phyloP scores from a whole-genome alignment of 2,888 invertebrate species.

The Poecilobothrus nobilitatus region DNA sequence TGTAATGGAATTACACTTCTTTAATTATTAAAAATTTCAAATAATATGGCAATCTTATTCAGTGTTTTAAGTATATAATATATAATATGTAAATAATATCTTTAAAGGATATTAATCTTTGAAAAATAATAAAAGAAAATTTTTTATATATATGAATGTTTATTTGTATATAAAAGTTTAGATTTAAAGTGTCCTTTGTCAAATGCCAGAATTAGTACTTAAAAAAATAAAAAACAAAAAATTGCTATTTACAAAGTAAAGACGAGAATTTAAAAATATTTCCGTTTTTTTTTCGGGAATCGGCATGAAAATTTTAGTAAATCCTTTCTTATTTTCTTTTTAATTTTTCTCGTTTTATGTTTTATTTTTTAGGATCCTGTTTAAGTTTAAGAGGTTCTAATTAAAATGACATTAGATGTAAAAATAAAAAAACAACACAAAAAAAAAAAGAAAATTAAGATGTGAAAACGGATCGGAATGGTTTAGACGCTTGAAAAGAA shows the following conservation, averaged over 20 bases:
- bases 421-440: background rate
- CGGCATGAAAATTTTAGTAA: background rate
- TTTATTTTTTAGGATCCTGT: background rate
- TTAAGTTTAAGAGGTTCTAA: background rate
- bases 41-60: too few relatives aligned
- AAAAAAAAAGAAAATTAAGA: too few relatives aligned
- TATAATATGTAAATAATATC: background rate
- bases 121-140: background rate
- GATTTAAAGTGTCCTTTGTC: background rate
- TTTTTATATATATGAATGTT: background rate
- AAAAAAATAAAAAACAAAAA: background rate
- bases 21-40: too few relatives aligned
- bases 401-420: background rate
- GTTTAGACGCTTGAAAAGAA: background rate
- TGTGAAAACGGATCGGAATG: background rate
- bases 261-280: background rate
- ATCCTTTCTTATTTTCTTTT: background rate
- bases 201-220: slow-evolving; percentile 1
- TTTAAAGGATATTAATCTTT: background rate
- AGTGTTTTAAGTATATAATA: too few relatives aligned
- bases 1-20: too few relatives aligned
- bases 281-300: too few relatives aligned
- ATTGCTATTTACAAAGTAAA: background rate
- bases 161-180: background rate
- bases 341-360: background rate